Percentiles rank a stretch among this genome's conserved stretches.
phyloP scores from a whole-genome alignment of 2,888 invertebrate genomes.

The Ischnura elegans region DNA sequence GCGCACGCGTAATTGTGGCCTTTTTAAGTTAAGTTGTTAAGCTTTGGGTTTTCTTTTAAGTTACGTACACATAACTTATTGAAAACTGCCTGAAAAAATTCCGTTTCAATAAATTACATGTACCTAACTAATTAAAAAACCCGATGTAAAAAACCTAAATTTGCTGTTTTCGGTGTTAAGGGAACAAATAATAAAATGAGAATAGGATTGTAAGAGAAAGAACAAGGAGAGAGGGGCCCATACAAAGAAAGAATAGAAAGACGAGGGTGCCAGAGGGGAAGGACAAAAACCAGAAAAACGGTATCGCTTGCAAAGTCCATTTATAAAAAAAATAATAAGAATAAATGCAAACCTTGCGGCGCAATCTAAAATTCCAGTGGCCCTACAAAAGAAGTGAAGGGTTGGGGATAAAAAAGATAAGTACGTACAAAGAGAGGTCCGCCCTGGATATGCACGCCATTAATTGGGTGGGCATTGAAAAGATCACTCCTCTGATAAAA shows the following conservation, averaged over 20 bases:
- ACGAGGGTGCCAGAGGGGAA: not conserved
- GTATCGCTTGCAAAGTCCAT: not conserved
- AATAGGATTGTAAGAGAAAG: not conserved
- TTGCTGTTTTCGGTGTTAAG: no score
- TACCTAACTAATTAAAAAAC: no score
- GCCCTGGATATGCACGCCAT: not conserved
- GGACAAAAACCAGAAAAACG: not conserved
- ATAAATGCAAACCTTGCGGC: not conserved
- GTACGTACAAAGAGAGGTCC: not conserved
- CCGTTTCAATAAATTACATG: no score
- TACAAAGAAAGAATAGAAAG: no score
- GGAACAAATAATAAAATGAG: no score
- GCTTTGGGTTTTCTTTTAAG: no score
- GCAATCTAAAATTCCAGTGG: not conserved
- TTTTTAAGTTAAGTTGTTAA: no score
- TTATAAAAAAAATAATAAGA: not conserved
- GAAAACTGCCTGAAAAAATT: no score
- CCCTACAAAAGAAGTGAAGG: not conserved
- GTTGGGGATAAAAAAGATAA: not conserved
- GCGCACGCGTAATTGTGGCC: no score
- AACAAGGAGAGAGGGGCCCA: not conserved
- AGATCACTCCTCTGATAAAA: conserved; percentile 15
- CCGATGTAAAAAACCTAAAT: no score
- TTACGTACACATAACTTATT: no score
- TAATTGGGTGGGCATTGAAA: conserved; percentile 24